These are phyloP conservation scores for Oncorhynchus masou DNA, from an alignment of 2,113 vertebrate genomes.

Conservation along the genomic window DNA sequence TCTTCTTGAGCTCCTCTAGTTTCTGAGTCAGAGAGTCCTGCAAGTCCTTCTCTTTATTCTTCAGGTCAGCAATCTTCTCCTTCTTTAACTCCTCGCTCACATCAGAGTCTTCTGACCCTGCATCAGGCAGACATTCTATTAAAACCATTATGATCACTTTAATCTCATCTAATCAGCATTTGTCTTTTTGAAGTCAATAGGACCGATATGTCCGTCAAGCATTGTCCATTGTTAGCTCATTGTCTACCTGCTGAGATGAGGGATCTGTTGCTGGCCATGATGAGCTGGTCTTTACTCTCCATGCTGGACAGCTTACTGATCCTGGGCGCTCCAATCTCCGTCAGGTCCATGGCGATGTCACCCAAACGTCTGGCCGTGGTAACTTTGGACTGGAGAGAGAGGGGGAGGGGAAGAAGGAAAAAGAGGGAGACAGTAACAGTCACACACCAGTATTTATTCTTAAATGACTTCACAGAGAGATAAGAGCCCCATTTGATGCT, in stretches of 20 bases:
- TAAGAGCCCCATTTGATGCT: conserved; percentile 37
- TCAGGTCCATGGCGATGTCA: conserved; percentile 92
- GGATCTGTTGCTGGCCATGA: conserved; percentile 95
- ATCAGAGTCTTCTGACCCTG: conserved; percentile 92
- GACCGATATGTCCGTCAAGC: background rate
- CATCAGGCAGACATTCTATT: conserved; percentile 26
- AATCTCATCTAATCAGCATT: background rate
- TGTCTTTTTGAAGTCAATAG: background rate
- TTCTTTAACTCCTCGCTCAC: conserved; percentile 90
- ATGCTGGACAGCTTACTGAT: conserved; percentile 78
- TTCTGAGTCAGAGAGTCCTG: conserved; percentile 85
- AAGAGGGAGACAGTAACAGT: background rate
- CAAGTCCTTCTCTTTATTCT: conserved; percentile 86
- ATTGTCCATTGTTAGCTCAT: conserved; percentile 20
- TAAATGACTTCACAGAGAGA: conserved; percentile 35
- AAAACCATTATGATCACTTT: conserved; percentile 13
- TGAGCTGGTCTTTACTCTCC: conserved; percentile 86
- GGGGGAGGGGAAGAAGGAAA: background rate
- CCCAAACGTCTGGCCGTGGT: conserved; percentile 87
- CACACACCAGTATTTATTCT: no score
- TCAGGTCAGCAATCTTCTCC: conserved; percentile 89
- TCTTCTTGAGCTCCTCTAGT: conserved; percentile 89
- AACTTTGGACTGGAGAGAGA: conserved; percentile 83
- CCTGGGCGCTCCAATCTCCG: conserved; percentile 79
- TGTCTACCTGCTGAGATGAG: conserved; percentile 89